A percentile compares a stretch with the other conserved stretches of the same genome.
Evolutionary conservation across 2,797 vertebrate species (phyloP).

Genomic region (Lepidocolaptes lacrymiger): DNA sequence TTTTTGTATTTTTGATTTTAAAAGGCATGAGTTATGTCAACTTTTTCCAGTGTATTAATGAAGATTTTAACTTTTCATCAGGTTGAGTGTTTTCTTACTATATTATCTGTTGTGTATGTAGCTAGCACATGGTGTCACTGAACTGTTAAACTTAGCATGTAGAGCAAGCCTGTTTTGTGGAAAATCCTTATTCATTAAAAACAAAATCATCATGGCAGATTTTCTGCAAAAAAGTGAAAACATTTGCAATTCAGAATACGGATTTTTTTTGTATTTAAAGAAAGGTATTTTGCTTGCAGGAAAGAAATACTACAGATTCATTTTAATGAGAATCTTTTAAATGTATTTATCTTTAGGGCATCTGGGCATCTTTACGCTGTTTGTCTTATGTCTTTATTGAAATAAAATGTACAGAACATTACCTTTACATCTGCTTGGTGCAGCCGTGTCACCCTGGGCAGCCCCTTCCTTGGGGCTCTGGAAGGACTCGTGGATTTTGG

Average conservation of each 20-base stretch:
- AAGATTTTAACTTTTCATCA: conserved; percentile 98
- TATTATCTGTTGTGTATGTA: conserved; percentile 90
- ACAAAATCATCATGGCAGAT: conserved; percentile 87
- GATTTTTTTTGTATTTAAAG: conserved; percentile 81
- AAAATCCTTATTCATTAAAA: conserved; percentile 88
- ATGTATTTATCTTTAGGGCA: conserved; percentile 94
- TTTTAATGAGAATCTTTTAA: conserved; percentile 88
- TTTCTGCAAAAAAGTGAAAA: conserved; percentile 86
- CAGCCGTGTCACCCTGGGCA: conserved; percentile 70
- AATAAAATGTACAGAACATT: conserved; percentile 85
- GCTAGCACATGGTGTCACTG: conserved; percentile 93
- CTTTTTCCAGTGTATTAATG: conserved; percentile 99
- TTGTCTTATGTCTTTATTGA: conserved; percentile 87
- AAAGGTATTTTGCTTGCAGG: conserved; percentile 90
- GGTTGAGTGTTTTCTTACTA: conserved; percentile 92
- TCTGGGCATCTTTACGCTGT: conserved; percentile 88
- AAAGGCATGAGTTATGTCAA: conserved; percentile 97
- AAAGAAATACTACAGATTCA: conserved; percentile 85
- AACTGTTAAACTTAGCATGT: conserved; percentile 94
- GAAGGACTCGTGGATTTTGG: background rate
- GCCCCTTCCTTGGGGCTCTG: conserved; percentile 14
- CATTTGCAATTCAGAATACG: conserved; percentile 85
- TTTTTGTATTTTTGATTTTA: conserved; percentile 98
- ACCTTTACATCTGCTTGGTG: conserved; percentile 79
- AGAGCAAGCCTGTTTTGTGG: conserved; percentile 93